Conservation (phyloP, 2,797 vertebrate species). For the Cyclura pinguis region DNA sequence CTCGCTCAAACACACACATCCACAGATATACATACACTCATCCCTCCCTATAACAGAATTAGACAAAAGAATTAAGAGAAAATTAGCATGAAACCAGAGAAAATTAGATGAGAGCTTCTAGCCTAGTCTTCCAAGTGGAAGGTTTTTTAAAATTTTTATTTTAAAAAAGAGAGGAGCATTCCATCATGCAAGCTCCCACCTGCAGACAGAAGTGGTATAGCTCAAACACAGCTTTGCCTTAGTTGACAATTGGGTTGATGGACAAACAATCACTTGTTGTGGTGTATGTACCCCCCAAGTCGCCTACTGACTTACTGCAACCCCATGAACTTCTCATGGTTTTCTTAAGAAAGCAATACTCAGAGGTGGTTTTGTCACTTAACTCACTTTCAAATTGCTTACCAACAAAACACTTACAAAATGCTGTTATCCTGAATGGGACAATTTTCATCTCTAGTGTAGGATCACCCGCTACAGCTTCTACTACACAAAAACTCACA, state of each 20-base stretch:
- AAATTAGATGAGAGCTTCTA: not conserved
- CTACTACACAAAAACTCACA: not conserved
- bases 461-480: not conserved
- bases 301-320: too few relatives aligned
- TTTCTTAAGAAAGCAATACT: too few relatives aligned
- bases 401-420: not conserved
- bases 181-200: not conserved
- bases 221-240: not conserved
- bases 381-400: not conserved
- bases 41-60: not conserved
- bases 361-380: too few relatives aligned
- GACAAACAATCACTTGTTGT: not conserved
- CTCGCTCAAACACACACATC: accelerated
- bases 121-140: not conserved
- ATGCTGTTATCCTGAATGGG: not conserved
- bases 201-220: not conserved
- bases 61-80: not conserved
- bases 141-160: not conserved
- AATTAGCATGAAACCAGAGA: not conserved
- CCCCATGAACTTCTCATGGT: too few relatives aligned
- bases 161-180: not conserved
- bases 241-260: not conserved
- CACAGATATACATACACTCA: not conserved
- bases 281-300: too few relatives aligned
- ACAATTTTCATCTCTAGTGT: not conserved